These are phyloP conservation scores for Palythoa caribaeorum DNA, from an alignment of 92 coral and sea anemone genomes.

Conservation along the genomic window DNA sequence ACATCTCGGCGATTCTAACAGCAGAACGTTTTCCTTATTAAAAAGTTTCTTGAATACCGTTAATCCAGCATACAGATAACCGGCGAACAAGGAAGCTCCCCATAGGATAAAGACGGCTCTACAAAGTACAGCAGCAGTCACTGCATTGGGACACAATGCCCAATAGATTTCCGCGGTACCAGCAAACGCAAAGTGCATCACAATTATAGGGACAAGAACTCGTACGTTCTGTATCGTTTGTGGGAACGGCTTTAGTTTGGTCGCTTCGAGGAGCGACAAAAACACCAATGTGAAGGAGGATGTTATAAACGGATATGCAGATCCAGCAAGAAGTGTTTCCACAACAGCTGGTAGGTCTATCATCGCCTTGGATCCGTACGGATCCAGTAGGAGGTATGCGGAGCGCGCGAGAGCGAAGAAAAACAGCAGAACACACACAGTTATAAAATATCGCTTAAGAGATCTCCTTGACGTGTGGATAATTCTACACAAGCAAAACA, in stretches of 20 bases:
- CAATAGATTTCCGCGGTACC: background rate
- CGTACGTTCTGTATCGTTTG: conserved; percentile 19
- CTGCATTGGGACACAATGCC: background rate
- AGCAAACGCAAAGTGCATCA: background rate
- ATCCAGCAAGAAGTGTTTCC: conserved; percentile 23
- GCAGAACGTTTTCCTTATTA: background rate
- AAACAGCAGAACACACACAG: conserved; percentile 22
- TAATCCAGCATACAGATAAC: conserved; percentile 32
- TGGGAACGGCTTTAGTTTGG: conserved; percentile 28
- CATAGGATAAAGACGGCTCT: conserved; percentile 22
- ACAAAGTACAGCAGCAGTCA: conserved; percentile 24
- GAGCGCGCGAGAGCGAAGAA: conserved; percentile 39
- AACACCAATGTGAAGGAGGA: conserved; percentile 34
- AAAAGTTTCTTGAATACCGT: conserved; percentile 8
- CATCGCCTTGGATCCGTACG: conserved; percentile 30
- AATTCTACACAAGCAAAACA: conserved; percentile 22
- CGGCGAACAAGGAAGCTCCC: conserved; percentile 22
- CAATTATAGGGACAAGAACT: background rate
- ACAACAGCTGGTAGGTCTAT: conserved; percentile 32
- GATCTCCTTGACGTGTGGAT: conserved; percentile 14
- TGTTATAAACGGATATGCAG: conserved; percentile 24
- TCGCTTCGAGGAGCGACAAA: conserved; percentile 35
- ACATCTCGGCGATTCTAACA: background rate
- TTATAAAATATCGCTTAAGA: conserved; percentile 35
- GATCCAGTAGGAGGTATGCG: conserved; percentile 26